Conservation (phyloP, 2,113 vertebrate species). For the Struthio camelus region DNA sequence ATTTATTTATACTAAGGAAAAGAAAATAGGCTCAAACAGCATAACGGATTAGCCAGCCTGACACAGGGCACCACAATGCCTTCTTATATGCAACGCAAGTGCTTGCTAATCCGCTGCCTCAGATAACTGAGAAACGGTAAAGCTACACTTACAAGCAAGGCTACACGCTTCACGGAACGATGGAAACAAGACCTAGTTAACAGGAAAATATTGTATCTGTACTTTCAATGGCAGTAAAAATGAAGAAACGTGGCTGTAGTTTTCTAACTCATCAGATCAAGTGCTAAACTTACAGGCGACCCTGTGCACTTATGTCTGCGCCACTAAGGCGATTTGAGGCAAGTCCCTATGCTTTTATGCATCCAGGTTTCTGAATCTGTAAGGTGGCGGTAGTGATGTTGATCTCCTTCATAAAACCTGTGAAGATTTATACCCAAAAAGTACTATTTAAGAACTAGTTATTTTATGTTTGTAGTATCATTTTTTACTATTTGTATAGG, state of each 20-base stretch:
- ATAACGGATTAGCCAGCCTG: background rate
- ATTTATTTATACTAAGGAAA: constrained; percentile 20
- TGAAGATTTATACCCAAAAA: background rate
- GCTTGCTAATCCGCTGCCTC: background rate
- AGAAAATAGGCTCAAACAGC: constrained; percentile 34
- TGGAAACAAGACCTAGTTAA: background rate
- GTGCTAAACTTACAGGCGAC: background rate
- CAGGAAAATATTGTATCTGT: background rate
- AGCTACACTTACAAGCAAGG: background rate
- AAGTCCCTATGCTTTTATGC: background rate
- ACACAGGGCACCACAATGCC: background rate
- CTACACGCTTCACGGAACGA: background rate
- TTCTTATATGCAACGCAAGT: background rate
- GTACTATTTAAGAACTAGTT: background rate
- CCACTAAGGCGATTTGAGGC: background rate
- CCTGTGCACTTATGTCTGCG: background rate
- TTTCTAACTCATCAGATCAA: background rate
- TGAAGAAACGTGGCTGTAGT: background rate
- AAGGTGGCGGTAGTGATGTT: background rate
- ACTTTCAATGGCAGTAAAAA: background rate
- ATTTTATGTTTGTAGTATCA: background rate
- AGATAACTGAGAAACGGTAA: background rate
- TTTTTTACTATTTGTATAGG: background rate
- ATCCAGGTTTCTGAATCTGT: rapidly evolving
- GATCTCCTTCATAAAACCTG: background rate